A percentile compares a stretch with the other conserved stretches of the same genome.
Conservation (phyloP, 1,140 invertebrate species). For the Anthonomus grandis region DNA sequence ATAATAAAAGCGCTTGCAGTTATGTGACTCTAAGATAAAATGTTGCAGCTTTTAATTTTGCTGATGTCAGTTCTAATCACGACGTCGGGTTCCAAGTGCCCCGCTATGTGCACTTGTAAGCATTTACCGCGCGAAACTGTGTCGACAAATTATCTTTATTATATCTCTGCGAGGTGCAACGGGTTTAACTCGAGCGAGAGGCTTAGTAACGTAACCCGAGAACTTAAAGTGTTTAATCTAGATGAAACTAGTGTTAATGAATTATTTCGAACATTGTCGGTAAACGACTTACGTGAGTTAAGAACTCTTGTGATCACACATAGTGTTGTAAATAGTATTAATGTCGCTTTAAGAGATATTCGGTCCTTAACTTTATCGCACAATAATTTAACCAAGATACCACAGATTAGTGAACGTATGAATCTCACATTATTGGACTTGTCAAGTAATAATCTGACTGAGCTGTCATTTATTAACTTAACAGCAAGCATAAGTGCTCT, state of each 20-base stretch:
- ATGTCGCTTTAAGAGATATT: conserved; percentile 36
- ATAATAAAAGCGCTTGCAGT: neutral
- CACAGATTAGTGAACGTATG: conserved; percentile 34
- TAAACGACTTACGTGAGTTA: conserved; percentile 17
- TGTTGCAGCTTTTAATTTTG: conserved; percentile 23
- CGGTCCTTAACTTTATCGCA: conserved; percentile 52
- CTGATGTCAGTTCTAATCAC: conserved; percentile 17
- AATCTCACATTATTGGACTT: conserved; percentile 55
- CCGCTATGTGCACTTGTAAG: conserved; percentile 30
- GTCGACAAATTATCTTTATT: conserved; percentile 21
- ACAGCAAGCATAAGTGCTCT: conserved; percentile 48
- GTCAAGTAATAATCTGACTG: conserved; percentile 50
- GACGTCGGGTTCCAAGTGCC: conserved; percentile 24
- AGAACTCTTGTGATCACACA: conserved; percentile 14
- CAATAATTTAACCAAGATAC: conserved; percentile 51
- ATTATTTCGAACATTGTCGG: conserved; percentile 9
- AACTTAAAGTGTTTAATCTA: conserved; percentile 18
- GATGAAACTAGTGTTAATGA: conserved; percentile 10
- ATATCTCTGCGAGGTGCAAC: conserved; percentile 20
- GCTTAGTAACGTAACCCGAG: conserved; percentile 25
- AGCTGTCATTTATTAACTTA: conserved; percentile 22
- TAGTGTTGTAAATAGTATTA: conserved; percentile 22
- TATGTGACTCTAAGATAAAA: conserved; percentile 25
- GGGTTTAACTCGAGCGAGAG: conserved; percentile 9
- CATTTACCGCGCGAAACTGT: conserved; percentile 19